Conservation (phyloP, 2,797 vertebrate genomes). For the Harpagifer antarcticus region DNA sequence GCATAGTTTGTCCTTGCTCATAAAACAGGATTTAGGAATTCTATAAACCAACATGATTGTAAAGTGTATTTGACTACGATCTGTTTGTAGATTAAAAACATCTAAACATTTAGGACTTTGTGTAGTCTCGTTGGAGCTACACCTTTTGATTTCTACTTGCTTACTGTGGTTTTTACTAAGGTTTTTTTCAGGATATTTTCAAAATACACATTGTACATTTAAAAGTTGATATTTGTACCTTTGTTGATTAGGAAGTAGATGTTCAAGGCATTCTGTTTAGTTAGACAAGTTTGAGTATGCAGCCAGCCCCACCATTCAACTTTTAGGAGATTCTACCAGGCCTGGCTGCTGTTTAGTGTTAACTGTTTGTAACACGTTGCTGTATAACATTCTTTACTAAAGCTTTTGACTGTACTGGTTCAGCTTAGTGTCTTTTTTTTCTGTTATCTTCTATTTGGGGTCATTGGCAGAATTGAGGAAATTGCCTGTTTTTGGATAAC, state of each 20-base stretch:
- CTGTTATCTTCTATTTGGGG: neutral
- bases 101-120: neutral
- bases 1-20: neutral
- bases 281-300: slow-evolving; percentile 9
- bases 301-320: slow-evolving; percentile 2
- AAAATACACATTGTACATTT: slow-evolving; percentile 29
- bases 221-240: slow-evolving; percentile 24
- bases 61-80: neutral
- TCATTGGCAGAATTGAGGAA: slow-evolving; percentile 12
- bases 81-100: neutral
- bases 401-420: slow-evolving; percentile 35
- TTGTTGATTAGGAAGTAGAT: slow-evolving; percentile 5
- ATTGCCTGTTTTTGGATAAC: neutral
- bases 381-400: slow-evolving; percentile 32
- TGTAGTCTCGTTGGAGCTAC: neutral
- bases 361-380: slow-evolving; percentile 28
- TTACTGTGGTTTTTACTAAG: neutral
- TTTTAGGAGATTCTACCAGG: neutral
- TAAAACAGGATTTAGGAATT: neutral
- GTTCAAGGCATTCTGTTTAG: slow-evolving; percentile 7
- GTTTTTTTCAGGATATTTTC: slow-evolving; percentile 41
- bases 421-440: slow-evolving; percentile 24
- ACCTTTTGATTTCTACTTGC: slow-evolving; percentile 2
- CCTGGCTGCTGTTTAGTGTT: neutral
- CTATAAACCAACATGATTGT: neutral